Percentiles rank a stretch among this genome's conserved stretches.
phyloP scores from a whole-genome alignment of 1,140 invertebrate genomes.

The Capitella teleta region DNA sequence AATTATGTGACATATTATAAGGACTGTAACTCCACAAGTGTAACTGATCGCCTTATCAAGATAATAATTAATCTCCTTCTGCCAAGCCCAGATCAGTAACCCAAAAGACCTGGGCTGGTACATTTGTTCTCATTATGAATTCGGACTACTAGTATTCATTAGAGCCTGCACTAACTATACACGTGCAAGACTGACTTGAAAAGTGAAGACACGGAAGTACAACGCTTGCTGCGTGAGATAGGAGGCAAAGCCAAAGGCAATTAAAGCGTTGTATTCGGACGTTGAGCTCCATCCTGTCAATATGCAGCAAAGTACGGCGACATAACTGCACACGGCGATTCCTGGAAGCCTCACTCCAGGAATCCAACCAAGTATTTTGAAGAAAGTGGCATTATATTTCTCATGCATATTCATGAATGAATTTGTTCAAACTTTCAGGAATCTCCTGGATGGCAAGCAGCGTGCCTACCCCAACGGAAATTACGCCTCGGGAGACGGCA shows the following conservation, averaged over 20 bases:
- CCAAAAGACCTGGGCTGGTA: no score
- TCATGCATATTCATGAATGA: not conserved
- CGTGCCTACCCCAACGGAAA: constrained; percentile 9
- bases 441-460: not conserved
- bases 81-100: not conserved
- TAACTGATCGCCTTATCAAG: not conserved
- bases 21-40: not conserved
- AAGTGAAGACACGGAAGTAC: no score
- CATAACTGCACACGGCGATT: not conserved
- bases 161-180: no score
- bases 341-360: not conserved
- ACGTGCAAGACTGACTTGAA: no score
- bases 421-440: not conserved
- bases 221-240: no score
- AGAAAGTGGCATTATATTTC: not conserved
- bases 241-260: no score
- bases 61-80: not conserved
- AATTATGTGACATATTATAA: not conserved
- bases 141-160: no score
- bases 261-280: not conserved
- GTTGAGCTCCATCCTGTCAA: not conserved
- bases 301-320: not conserved
- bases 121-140: no score
- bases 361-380: not conserved
- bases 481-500: constrained; percentile 11